Evolutionary conservation across 92 coral and sea anemone genomes (phyloP), one percentile per base, ranked within the genome.

Genomic region (Phenganax stokvisi): DNA sequence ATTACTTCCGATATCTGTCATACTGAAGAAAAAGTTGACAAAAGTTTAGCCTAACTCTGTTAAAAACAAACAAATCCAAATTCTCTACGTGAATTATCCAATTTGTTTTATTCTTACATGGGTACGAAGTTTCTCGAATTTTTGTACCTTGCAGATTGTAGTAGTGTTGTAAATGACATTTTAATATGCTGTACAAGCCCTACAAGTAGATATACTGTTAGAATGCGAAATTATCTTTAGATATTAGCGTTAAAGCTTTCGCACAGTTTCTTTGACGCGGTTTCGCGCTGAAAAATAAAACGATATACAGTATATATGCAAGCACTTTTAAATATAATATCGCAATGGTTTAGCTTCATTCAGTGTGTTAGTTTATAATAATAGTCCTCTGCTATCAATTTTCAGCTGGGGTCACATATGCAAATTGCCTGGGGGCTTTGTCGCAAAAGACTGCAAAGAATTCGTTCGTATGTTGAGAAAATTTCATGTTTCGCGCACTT

Each of bases 361-460:
- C 47, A 37, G 47, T 3, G 44, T 52, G 70, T 13, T 17, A 76
- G 81, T 64, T 76, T 57, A 76, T 57, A 54, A 76, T 47, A 76
- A 57, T 59, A 76, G 51, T 55, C 55, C 66, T 16, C n/a, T 6
- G 53, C 15, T 77, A 77, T 77, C 81, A 31, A 27, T 60, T 77
- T 79, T 79, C 83, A 79, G 83, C 74, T 79, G 83, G 83, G 52
- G 63, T 76, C 70, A 53, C 47, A 64, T 77, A 79, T 79, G 83
- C 83, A 79, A 79, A 79, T 79, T 44, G 83, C 83, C 83, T 79
- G 20, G 44, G 83, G 83, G 71, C 69, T 56, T 63, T 67, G 62
- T 63, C 74, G 74, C 54, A 29, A 65, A 65, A 65, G 71, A 17
- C 54, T 10, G 56, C 12, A 60, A 79, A 79, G 83, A 79, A 79